phyloP scores from a whole-genome alignment of 2,888 invertebrate genomes.

The Sturmia bella region DNA sequence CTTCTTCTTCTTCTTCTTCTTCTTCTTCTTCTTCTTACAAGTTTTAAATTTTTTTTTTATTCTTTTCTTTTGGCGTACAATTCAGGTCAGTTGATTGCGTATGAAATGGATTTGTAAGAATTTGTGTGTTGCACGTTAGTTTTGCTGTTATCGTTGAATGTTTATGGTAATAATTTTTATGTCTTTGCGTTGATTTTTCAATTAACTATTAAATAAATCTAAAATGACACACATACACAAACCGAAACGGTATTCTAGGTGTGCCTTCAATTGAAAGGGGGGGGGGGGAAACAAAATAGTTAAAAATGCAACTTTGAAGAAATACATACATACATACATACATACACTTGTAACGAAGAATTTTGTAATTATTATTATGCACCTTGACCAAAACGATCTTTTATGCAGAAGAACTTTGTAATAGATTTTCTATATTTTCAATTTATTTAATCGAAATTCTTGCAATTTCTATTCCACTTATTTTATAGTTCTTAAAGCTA shows the following conservation, averaged over 20 bases:
- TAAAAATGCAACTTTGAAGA: no score
- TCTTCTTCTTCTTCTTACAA: neutral
- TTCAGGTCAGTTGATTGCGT: constrained; percentile 53
- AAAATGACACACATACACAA: neutral
- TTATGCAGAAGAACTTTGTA: no score
- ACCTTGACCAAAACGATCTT: no score
- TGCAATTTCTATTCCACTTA: no score
- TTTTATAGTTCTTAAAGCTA: no score
- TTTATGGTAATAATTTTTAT: constrained; percentile 49
- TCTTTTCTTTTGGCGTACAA: neutral
- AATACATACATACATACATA: no score
- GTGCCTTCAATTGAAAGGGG: neutral
- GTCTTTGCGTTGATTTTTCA: constrained; percentile 51
- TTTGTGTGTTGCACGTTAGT: neutral
- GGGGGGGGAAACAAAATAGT: neutral
- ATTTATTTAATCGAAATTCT: no score
- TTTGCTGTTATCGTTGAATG: constrained; percentile 17
- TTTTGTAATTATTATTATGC: no score
- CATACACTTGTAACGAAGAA: no score
- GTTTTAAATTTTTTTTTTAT: neutral
- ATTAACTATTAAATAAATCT: constrained; percentile 37
- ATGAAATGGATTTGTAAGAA: constrained; percentile 9
- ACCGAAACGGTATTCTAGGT: neutral
- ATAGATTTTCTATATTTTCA: no score
- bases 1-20: neutral